phyloP scores from a whole-genome alignment of 2,888 invertebrate species.

The Malthinus seriepunctatus region DNA sequence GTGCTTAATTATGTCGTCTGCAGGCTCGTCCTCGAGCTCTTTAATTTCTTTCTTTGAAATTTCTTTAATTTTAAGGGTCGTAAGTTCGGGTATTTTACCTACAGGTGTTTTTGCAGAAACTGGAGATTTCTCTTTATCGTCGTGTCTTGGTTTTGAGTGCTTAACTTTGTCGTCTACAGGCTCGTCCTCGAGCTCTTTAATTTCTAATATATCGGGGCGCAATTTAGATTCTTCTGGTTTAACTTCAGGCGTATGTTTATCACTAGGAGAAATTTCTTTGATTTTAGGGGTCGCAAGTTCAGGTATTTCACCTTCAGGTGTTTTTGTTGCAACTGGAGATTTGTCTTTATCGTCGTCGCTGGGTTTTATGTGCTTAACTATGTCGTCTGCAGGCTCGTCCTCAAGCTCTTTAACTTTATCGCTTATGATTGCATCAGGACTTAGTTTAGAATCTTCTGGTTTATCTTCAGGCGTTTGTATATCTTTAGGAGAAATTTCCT shows the following conservation, averaged over 20 bases:
- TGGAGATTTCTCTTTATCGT: not conserved
- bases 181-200: not conserved
- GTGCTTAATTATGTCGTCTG: too few relatives aligned
- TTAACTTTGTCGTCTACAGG: not conserved
- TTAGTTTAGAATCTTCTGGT: not conserved
- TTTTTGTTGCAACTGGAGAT: not conserved
- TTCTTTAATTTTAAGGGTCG: not conserved
- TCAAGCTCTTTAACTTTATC: not conserved
- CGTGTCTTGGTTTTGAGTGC: not conserved
- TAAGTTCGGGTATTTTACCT: not conserved
- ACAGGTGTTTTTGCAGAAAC: not conserved
- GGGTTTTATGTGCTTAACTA: not conserved
- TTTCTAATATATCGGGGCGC: too few relatives aligned
- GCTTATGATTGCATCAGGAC: not conserved
- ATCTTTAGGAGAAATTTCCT: not conserved
- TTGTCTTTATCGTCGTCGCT: not conserved
- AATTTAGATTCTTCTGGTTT: not conserved
- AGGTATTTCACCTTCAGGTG: not conserved
- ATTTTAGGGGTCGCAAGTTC: not conserved
- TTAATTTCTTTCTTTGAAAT: not conserved
- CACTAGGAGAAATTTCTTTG: not conserved
- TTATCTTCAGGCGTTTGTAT: not conserved
- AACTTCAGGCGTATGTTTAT: not conserved
- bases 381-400: not conserved
- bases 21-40: too few relatives aligned